Evolutionary conservation across 1,140 invertebrate genomes (phyloP).

Genomic region (Drosophila micromelanica): DNA sequence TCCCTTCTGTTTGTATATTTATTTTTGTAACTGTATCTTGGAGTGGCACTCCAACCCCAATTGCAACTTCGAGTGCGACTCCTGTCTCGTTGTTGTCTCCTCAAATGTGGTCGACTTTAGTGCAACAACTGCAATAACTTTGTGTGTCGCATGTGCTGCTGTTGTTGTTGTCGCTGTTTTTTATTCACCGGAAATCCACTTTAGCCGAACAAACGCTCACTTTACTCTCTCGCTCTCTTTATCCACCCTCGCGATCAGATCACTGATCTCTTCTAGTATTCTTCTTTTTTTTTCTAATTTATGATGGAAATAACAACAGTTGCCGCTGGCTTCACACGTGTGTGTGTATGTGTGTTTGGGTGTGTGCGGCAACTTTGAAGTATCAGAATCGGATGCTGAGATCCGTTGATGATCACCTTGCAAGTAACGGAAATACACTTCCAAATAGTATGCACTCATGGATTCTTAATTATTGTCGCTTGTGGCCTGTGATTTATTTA

Average conservation of each 20-base stretch:
- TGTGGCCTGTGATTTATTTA: slow-evolving; percentile 65
- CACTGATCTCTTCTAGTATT: slow-evolving; percentile 50
- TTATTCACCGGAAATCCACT: slow-evolving; percentile 84
- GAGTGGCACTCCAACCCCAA: slow-evolving; percentile 27
- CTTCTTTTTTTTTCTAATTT: slow-evolving; percentile 58
- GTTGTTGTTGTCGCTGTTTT: slow-evolving; percentile 35
- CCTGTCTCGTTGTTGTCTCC: slow-evolving; percentile 5
- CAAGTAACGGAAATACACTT: slow-evolving; percentile 73
- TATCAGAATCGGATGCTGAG: slow-evolving; percentile 52
- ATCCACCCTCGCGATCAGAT: slow-evolving; percentile 30
- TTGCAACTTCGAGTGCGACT: slow-evolving; percentile 4
- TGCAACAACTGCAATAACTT: slow-evolving; percentile 24
- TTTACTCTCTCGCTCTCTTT: slow-evolving; percentile 20
- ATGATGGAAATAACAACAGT: slow-evolving; percentile 64
- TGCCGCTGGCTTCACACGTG: slow-evolving; percentile 48
- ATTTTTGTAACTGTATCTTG: slow-evolving; percentile 66
- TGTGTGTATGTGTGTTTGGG: slow-evolving; percentile 53
- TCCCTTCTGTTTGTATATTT: slow-evolving; percentile 48
- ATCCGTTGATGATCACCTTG: slow-evolving; percentile 72
- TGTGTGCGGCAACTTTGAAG: slow-evolving; percentile 55
- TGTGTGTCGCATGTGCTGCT: slow-evolving; percentile 55
- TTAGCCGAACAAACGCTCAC: slow-evolving; percentile 35
- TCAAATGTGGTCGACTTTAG: too few relatives aligned
- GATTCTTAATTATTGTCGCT: slow-evolving; percentile 63
- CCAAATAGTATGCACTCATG: slow-evolving; percentile 37